Conservation (phyloP, 2,888 invertebrate species). For the Achlya flavicornis region DNA sequence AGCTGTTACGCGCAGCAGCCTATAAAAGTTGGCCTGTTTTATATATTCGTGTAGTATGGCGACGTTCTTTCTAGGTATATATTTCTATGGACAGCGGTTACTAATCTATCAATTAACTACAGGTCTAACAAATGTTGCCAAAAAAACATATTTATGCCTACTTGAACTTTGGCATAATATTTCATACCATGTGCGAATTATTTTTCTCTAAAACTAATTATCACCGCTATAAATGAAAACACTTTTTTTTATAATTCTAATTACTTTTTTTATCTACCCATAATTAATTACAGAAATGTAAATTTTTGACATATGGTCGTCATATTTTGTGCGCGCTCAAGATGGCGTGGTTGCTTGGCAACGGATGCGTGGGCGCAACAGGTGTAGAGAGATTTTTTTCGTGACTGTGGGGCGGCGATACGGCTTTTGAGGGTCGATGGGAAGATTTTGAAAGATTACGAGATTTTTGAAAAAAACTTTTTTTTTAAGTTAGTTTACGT, state of each 20-base stretch:
- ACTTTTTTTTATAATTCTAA: not conserved
- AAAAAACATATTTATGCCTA: too few relatives aligned
- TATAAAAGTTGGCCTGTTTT: too few relatives aligned
- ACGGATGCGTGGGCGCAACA: conserved; percentile 77
- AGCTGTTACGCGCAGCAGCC: too few relatives aligned
- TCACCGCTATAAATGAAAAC: not conserved
- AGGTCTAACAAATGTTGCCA: too few relatives aligned
- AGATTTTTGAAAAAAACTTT: not conserved
- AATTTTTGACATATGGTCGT: conserved; percentile 78
- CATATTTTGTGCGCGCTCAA: conserved; percentile 53
- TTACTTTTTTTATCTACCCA: conserved; percentile 9
- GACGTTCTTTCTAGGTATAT: too few relatives aligned
- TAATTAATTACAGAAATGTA: conserved; percentile 57
- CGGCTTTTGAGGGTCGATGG: conserved; percentile 57
- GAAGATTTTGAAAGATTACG: conserved; percentile 23
- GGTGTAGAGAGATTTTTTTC: conserved; percentile 65
- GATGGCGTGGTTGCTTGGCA: conserved; percentile 64
- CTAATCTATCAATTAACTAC: too few relatives aligned
- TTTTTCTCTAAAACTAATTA: not conserved
- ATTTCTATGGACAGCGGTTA: too few relatives aligned
- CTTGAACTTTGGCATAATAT: too few relatives aligned
- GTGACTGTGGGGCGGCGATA: conserved; percentile 61
- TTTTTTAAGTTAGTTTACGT: not conserved
- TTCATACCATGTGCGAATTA: too few relatives aligned
- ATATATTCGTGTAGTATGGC: too few relatives aligned